Conservation (phyloP, 2,888 invertebrate genomes). For the Nomada flava region DNA sequence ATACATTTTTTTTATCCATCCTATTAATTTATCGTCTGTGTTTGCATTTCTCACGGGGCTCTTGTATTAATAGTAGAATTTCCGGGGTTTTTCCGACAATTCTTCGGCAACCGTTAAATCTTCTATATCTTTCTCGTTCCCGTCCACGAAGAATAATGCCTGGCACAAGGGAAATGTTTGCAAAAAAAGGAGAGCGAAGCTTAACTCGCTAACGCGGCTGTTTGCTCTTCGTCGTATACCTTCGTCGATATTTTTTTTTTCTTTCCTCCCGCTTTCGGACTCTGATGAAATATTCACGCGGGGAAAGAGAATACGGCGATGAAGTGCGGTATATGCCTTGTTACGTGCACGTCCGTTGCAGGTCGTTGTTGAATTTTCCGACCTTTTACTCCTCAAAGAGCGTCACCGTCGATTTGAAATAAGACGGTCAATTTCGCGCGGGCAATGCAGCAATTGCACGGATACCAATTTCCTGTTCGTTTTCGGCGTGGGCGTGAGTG, state of each 20-base stretch:
- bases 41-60: neutral
- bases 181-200: neutral
- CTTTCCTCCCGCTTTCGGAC: conserved; percentile 1
- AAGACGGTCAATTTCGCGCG: conserved; percentile 31
- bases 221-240: conserved; percentile 16
- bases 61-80: neutral
- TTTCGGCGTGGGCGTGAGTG: neutral
- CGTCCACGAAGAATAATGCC: conserved; percentile 19
- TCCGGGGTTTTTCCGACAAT: neutral
- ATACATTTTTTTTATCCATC: neutral
- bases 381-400: conserved; percentile 22
- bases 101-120: conserved; percentile 8
- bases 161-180: conserved; percentile 19
- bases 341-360: conserved; percentile 29
- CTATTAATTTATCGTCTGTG: neutral
- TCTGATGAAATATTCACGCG: conserved; percentile 35
- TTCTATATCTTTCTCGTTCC: conserved; percentile 5
- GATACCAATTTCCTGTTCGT: conserved; percentile 42
- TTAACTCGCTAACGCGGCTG: conserved; percentile 37
- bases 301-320: conserved; percentile 1
- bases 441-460: neutral
- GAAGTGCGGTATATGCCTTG: conserved; percentile 17
- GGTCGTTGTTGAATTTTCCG: conserved; percentile 15
- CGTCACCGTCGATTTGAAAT: conserved; percentile 18
- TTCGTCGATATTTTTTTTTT: conserved; percentile 21